These are phyloP conservation scores for Aspiorhynchus laticeps DNA, from an alignment of 2,113 vertebrate genomes.

Conservation along the genomic window DNA sequence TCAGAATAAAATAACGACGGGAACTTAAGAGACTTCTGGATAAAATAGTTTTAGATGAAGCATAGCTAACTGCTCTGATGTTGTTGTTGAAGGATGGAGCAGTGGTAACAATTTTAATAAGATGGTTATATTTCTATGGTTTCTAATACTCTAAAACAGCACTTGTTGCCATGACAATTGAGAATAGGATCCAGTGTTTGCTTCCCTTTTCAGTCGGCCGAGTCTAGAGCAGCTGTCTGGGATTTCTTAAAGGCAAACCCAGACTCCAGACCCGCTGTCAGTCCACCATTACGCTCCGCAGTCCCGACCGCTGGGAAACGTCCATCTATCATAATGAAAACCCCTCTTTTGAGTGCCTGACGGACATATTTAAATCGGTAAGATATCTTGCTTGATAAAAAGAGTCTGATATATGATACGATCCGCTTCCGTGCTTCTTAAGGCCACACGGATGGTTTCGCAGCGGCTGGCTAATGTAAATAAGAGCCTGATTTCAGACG, in stretches of 20 bases:
- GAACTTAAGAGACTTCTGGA: background rate
- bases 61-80: background rate
- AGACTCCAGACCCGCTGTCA: conserved; percentile 46
- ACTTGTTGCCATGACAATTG: conserved; percentile 26
- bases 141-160: background rate
- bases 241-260: conserved; percentile 70
- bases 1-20: background rate
- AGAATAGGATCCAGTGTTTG: background rate
- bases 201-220: conserved; percentile 63
- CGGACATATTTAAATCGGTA: conserved; percentile 23
- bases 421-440: conserved; percentile 1
- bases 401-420: background rate
- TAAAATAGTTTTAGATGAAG: background rate
- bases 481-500: background rate
- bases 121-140: background rate
- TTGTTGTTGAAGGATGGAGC: background rate
- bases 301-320: conserved; percentile 13
- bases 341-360: background rate
- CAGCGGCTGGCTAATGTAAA: conserved; percentile 27
- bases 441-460: background rate
- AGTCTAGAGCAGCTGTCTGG: conserved; percentile 71
- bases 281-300: conserved; percentile 30
- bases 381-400: background rate
- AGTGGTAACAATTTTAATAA: background rate
- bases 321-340: conserved; percentile 7